A percentile compares a stretch with the other conserved stretches of the same genome.
Conservation (phyloP, 2,888 invertebrate species). For the Glyphotaelius pellucidus region DNA sequence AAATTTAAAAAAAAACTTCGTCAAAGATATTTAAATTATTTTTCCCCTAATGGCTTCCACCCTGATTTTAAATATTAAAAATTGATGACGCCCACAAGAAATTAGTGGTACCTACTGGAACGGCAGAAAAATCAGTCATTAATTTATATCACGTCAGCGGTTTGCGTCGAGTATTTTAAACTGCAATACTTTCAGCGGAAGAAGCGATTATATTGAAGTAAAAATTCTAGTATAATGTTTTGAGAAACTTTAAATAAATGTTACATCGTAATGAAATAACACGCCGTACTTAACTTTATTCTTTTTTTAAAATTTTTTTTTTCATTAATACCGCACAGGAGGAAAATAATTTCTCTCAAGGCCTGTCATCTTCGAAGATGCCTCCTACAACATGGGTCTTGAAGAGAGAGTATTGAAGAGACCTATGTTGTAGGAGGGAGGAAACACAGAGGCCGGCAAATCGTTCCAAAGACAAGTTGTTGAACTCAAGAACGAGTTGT, state of each 20-base stretch:
- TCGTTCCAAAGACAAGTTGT: too few relatives aligned
- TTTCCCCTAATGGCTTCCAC: neutral
- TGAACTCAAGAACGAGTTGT: too few relatives aligned
- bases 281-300: neutral
- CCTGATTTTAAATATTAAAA: slow-evolving; percentile 8
- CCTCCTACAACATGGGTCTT: too few relatives aligned
- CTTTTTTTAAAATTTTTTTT: too few relatives aligned
- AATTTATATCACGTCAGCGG: slow-evolving; percentile 38
- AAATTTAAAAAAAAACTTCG: neutral
- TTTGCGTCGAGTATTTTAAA: slow-evolving; percentile 7
- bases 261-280: neutral
- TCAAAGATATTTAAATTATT: slow-evolving; percentile 2
- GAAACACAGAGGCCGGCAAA: too few relatives aligned
- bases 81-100: slow-evolving; percentile 18
- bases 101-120: slow-evolving; percentile 4
- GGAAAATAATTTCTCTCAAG: too few relatives aligned
- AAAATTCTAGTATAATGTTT: neutral
- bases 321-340: too few relatives aligned
- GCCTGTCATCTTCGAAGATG: too few relatives aligned
- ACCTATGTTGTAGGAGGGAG: too few relatives aligned
- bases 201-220: slow-evolving; percentile 12
- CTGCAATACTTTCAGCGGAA: slow-evolving; percentile 33
- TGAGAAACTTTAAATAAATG: neutral
- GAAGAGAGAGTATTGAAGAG: too few relatives aligned
- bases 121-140: slow-evolving; percentile 25